Evolutionary conservation across 2,797 vertebrate species (phyloP), one percentile per base, ranked within the genome.

Genomic region (Novumbra hubbsi): DNA sequence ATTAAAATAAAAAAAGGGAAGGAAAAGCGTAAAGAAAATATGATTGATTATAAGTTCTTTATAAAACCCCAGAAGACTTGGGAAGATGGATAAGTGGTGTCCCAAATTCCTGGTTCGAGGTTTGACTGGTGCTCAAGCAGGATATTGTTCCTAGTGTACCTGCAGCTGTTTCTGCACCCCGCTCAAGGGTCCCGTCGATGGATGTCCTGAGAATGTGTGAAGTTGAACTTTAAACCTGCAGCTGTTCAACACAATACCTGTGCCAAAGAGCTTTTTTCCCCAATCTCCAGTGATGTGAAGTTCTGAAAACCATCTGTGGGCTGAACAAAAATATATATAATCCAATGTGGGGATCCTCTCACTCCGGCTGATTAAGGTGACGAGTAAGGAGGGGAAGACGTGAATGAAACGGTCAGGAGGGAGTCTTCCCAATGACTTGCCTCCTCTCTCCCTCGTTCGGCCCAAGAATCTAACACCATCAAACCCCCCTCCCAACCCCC

Each of bases 91-190:
- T 27, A 14, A 11, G 3, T 34, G 30, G 30, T 66, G 64, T 32
- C 32, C 64, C 30, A 30, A 32, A 66, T 66, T 38, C 64, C 72
- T 55, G 5, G 34, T 68, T 32, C 66, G 1, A 70, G 72, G 73
- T 62, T 15, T 17, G 62, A 64, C 28, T 67, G 68, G 28, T 9
- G 49, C 12, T 73, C 27, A 50, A 76, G 70, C 71, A 1, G 1
- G 17, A 65, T 32, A 76, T 74, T 81, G 75, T 82, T 84, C 80
- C 70, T 75, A 73, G 55, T 1, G 73, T 70, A 34, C 67, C 72
- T 76, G 78, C 85, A 86, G 82, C 86, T 88, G 85, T 86, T 85
- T 21, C 55, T 57, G n/a, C 21, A 1, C 4, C 71, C 72, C 76
- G 74, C 45, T 52, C 72, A 11, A 30, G 48, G 28, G 49, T 74